Conservation (phyloP, 2,888 invertebrate genomes). For the Eupithecia insigniata region DNA sequence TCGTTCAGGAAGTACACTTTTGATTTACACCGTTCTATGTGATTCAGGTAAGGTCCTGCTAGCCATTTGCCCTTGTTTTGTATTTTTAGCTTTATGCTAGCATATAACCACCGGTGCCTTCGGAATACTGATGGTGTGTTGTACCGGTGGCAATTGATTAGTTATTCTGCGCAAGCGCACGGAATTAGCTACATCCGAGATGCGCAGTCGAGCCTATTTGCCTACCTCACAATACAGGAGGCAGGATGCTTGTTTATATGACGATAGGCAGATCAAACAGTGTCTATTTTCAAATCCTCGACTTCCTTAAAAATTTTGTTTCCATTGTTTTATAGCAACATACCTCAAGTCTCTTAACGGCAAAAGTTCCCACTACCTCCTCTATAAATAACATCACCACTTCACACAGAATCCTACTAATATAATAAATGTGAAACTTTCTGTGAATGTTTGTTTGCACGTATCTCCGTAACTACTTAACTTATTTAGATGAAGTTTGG, state of each 20-base stretch:
- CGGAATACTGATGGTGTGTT: conserved; percentile 73
- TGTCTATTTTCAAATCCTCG: not conserved
- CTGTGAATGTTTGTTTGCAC: too few relatives aligned
- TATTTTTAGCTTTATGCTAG: conserved; percentile 81
- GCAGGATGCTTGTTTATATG: not conserved
- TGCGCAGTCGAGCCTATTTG: conserved; percentile 49
- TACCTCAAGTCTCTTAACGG: not conserved
- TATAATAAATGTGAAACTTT: too few relatives aligned
- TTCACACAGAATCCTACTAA: conserved; percentile 13
- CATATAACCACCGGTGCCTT: conserved; percentile 55
- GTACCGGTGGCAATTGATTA: conserved; percentile 55
- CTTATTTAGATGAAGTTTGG: too few relatives aligned
- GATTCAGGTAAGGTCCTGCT: conserved; percentile 71
- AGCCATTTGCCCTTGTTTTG: conserved; percentile 75
- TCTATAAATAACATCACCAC: not conserved
- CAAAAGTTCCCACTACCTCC: not conserved
- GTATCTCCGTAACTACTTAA: too few relatives aligned
- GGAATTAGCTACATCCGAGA: conserved; percentile 80
- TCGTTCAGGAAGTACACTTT: conserved; percentile 61
- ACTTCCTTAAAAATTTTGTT: not conserved
- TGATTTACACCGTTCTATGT: conserved; percentile 64
- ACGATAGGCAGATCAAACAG: not conserved
- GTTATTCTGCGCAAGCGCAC: conserved; percentile 72
- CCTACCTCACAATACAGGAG: not conserved
- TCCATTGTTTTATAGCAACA: not conserved